These are phyloP conservation scores for Belonocnema kinseyi DNA, from an alignment of 1,140 invertebrate genomes.

Conservation along the genomic window DNA sequence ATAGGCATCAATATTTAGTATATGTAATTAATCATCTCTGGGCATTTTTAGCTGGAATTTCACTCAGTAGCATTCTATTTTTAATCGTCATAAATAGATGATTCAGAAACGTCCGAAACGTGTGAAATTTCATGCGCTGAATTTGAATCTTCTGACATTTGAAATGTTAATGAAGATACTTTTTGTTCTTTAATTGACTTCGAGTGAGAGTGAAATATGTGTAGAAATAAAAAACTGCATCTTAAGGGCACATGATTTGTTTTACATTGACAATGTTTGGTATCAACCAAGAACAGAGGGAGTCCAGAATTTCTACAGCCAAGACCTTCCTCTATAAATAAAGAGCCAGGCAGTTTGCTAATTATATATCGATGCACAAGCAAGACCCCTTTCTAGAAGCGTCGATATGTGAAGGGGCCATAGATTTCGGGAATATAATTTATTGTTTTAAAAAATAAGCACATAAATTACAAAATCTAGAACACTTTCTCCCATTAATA, in stretches of 20 bases:
- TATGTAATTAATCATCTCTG: too few relatives aligned
- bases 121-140: background rate
- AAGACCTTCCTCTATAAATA: conserved; percentile 75
- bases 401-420: background rate
- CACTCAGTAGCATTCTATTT: background rate
- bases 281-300: conserved; percentile 48
- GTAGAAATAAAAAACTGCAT: too few relatives aligned
- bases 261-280: conserved; percentile 37
- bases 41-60: too few relatives aligned
- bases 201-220: background rate
- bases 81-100: background rate
- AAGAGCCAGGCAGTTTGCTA: conserved; percentile 67
- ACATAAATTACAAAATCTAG: too few relatives aligned
- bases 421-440: conserved; percentile 17
- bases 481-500: too few relatives aligned
- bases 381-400: conserved; percentile 31
- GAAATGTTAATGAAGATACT: background rate
- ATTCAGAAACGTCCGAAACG: background rate
- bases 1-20: too few relatives aligned
- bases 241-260: background rate
- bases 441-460: background rate
- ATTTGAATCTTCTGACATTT: background rate
- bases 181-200: background rate
- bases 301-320: conserved; percentile 57
- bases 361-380: conserved; percentile 67